A percentile compares a stretch with the other conserved stretches of the same genome.
Evolutionary conservation across 2,113 vertebrate genomes (phyloP).

Genomic region (Anser cygnoides): DNA sequence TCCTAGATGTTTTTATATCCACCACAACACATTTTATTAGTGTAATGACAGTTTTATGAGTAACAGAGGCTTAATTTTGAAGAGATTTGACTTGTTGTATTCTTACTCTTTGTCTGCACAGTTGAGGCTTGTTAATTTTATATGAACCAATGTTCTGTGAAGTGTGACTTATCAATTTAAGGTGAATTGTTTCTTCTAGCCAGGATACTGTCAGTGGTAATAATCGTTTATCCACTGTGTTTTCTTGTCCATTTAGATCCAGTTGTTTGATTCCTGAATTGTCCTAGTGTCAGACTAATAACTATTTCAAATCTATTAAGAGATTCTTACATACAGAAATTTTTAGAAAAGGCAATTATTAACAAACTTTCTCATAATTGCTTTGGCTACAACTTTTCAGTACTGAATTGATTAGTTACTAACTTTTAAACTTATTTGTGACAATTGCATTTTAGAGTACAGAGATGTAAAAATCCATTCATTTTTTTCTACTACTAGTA

Average conservation of each 20-base stretch:
- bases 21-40: not conserved
- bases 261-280: not conserved
- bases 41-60: constrained; percentile 12
- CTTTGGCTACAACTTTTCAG: not conserved
- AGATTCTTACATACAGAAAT: not conserved
- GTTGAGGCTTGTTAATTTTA: not conserved
- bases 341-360: not conserved
- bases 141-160: not conserved
- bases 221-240: not conserved
- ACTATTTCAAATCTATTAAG: not conserved
- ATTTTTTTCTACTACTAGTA: not conserved
- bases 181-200: not conserved
- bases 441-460: not conserved
- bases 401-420: not conserved
- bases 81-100: not conserved
- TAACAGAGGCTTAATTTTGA: not conserved
- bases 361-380: not conserved
- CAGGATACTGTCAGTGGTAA: not conserved
- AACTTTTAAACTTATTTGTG: not conserved
- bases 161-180: not conserved
- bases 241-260: not conserved
- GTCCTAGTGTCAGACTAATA: not conserved
- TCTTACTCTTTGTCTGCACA: not conserved
- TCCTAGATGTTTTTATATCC: not conserved
- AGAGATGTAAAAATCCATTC: not conserved